Percentiles rank a stretch among this genome's conserved stretches.
Evolutionary conservation across 2,888 invertebrate species (phyloP).

Genomic region (Cephus runcator): DNA sequence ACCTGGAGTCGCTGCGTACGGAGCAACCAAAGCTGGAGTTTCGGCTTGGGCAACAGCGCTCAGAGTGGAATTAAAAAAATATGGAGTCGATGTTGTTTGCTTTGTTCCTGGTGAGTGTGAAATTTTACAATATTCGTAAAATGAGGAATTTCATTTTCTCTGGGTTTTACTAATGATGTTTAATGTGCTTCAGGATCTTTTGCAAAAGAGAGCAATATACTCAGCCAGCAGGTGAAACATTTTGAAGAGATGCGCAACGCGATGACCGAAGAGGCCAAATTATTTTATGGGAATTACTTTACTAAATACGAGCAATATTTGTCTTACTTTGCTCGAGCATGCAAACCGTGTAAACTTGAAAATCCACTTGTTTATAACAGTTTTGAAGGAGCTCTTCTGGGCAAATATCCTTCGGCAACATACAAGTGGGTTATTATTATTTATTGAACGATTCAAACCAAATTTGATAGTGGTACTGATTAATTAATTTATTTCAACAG

Average conservation of each 20-base stretch:
- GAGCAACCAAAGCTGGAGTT: slow-evolving; percentile 84
- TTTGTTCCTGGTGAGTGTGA: slow-evolving; percentile 77
- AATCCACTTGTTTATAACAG: slow-evolving; percentile 69
- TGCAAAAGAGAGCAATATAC: slow-evolving; percentile 75
- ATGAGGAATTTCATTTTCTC: neutral
- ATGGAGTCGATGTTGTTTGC: slow-evolving; percentile 77
- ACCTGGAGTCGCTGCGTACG: slow-evolving; percentile 81
- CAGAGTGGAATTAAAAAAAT: slow-evolving; percentile 77
- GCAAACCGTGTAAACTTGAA: slow-evolving; percentile 69
- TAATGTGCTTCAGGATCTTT: slow-evolving; percentile 73
- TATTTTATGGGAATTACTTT: slow-evolving; percentile 77
- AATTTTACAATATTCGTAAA: slow-evolving; percentile 1
- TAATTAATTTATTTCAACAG: slow-evolving; percentile 33
- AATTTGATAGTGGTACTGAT: neutral
- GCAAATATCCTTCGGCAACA: slow-evolving; percentile 69
- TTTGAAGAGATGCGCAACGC: slow-evolving; percentile 74
- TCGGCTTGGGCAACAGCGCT: slow-evolving; percentile 79
- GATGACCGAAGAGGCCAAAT: slow-evolving; percentile 73
- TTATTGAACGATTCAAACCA: neutral
- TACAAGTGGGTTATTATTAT: slow-evolving; percentile 69
- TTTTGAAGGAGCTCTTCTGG: slow-evolving; percentile 74
- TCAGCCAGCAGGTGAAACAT: slow-evolving; percentile 72
- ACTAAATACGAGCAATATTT: slow-evolving; percentile 72
- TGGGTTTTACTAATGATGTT: neutral
- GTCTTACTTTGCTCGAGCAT: slow-evolving; percentile 61